These are phyloP conservation scores for Aptenodytes forsteri DNA, from an alignment of 2,113 vertebrate genomes.

Conservation along the genomic window DNA sequence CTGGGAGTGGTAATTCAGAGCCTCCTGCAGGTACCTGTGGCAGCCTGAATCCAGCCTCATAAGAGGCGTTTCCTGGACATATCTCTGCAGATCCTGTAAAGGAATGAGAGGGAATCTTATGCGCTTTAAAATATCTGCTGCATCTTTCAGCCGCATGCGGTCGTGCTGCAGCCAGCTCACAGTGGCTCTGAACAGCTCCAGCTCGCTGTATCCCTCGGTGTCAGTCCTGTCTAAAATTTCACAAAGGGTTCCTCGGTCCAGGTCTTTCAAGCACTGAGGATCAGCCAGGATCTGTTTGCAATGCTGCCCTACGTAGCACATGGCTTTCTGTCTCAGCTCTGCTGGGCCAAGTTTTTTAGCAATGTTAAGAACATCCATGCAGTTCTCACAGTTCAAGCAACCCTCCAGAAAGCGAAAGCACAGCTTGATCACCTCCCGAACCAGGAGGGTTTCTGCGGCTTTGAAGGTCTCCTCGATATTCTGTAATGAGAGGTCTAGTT, in stretches of 20 bases:
- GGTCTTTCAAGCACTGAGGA: background rate
- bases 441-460: conserved; percentile 53
- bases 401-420: conserved; percentile 56
- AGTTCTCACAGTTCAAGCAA: conserved; percentile 23
- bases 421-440: conserved; percentile 59
- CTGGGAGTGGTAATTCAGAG: conserved; percentile 53
- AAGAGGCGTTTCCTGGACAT: background rate
- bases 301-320: background rate
- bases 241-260: conserved; percentile 36
- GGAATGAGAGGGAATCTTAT: conserved; percentile 63
- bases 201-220: background rate
- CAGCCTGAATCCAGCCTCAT: conserved; percentile 39
- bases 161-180: conserved; percentile 34
- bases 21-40: conserved; percentile 44
- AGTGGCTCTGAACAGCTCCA: conserved; percentile 33
- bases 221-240: conserved; percentile 22
- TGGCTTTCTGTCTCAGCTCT: conserved; percentile 37
- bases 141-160: background rate
- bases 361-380: conserved; percentile 34
- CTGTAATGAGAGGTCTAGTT: conserved; percentile 38
- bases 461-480: conserved; percentile 60
- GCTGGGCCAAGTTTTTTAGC: background rate
- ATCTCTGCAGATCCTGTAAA: conserved; percentile 10
- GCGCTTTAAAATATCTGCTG: background rate
- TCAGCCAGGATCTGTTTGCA: conserved; percentile 23